phyloP scores from a whole-genome alignment of 1,140 invertebrate genomes.

The Sminthurinus signatus region DNA sequence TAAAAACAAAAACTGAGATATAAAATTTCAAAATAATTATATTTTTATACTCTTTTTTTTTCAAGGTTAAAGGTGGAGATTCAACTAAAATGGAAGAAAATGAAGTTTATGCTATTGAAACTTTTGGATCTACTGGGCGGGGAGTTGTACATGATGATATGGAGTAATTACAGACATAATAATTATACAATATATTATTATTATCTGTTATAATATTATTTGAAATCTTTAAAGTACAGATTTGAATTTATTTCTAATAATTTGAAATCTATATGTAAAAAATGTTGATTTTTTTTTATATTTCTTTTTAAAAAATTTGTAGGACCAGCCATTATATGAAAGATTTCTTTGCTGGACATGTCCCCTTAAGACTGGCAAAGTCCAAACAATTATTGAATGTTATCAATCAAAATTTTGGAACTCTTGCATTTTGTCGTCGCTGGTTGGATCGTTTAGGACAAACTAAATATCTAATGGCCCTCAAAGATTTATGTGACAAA shows the following conservation, averaged over 20 bases:
- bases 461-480: conserved; percentile 94
- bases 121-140: conserved; percentile 96
- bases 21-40: too few species aligned
- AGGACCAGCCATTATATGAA: conserved; percentile 99
- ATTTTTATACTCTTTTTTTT: too few species aligned
- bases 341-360: conserved; percentile 90
- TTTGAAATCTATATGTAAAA: too few species aligned
- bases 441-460: conserved; percentile 97
- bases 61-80: conserved; percentile 96
- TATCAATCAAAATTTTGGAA: conserved; percentile 98
- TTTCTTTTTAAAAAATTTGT: too few species aligned
- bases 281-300: too few species aligned
- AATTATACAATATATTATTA: too few species aligned
- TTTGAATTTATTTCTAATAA: too few species aligned
- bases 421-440: conserved; percentile 95
- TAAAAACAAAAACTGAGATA: too few species aligned
- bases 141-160: conserved; percentile 92
- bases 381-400: conserved; percentile 87
- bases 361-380: conserved; percentile 59
- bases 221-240: too few species aligned
- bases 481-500: conserved; percentile 98
- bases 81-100: conserved; percentile 97
- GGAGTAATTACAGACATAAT: conserved; percentile 98
- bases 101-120: conserved; percentile 99
- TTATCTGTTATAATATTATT: too few species aligned